Evolutionary conservation across 2,113 vertebrate species (phyloP), one percentile per base, ranked within the genome.

Genomic region (Dasypus novemcinctus): DNA sequence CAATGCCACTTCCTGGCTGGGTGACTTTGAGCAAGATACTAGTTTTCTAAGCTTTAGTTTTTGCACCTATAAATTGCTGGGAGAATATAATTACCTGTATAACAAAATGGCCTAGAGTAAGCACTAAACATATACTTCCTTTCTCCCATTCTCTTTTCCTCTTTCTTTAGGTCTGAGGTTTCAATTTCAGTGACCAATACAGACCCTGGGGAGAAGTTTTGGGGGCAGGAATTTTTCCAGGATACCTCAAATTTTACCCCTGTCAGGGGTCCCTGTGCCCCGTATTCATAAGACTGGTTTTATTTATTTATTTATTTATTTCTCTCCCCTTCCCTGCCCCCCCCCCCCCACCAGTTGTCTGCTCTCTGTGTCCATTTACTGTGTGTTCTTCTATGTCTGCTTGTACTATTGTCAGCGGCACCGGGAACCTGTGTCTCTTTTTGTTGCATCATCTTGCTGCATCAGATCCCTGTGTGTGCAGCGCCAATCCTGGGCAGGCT

Each of bases 81-180:
- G 33, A 91, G 41, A 95, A 76, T 95, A 13, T 83, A 76, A 86
- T 93, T 87, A 79, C 13, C 25, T 74, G 83, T 75, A 61, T 49
- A 49, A 49, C 66, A 86, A 93, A 85, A 78, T 57, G n/a, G 29
- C 38, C 38, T 54, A 82, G 33, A 86, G 54, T 80, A 85, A 90
- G 33, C 64, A 61, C 41, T 81, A 72, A 92, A 86, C 69, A 83
- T 72, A 79, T 38, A 76, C 29, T 38, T 79, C 2, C 86, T 54
- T 95, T 86, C 38, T 89, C 46, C 63, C n/a, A 25, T 57, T 91
- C 27, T 72, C 38, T 68, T 14, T 5, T 83, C 29, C 43, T 69
- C 95, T 86, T 88, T 66, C n/a, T 33, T 93, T 94, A 12, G 49
- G 68, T 84, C 69, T 79, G 27, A 95, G 27, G 81, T 80, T 83